Evolutionary conservation across 1,140 invertebrate genomes (phyloP).

Genomic region (Callitettix versicolor): DNA sequence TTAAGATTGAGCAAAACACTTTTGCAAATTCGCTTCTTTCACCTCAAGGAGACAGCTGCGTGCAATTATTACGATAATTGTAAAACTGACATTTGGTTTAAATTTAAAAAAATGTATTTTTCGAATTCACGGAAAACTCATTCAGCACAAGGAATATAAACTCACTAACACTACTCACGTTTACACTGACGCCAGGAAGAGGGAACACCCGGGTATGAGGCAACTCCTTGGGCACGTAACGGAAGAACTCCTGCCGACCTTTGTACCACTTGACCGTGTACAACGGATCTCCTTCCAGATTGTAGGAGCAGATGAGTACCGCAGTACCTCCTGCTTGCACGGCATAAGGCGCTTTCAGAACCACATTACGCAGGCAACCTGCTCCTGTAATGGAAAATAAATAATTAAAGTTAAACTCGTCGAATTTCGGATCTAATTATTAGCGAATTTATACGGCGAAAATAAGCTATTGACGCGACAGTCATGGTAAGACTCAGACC

Average conservation of each 20-base stretch:
- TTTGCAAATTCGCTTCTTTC: too few species aligned
- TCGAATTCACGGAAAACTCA: too few species aligned
- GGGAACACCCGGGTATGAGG: constrained; percentile 56
- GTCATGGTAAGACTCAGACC: too few species aligned
- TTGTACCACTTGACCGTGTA: constrained; percentile 80
- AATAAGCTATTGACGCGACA: too few species aligned
- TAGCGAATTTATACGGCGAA: too few species aligned
- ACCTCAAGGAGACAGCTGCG: too few species aligned
- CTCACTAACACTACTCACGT: constrained; percentile 51
- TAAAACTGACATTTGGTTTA: too few species aligned
- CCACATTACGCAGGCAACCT: constrained; percentile 33
- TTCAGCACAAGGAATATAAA: too few species aligned
- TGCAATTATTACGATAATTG: too few species aligned
- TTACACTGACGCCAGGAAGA: constrained; percentile 46
- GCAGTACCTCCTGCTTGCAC: constrained; percentile 37
- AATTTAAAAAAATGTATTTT: too few species aligned
- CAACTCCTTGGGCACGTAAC: constrained; percentile 59
- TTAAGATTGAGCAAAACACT: too few species aligned
- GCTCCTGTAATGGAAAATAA: constrained; percentile 16
- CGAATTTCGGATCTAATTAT: too few species aligned
- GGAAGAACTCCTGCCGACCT: constrained; percentile 58
- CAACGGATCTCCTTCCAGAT: constrained; percentile 41
- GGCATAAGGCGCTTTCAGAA: constrained; percentile 36
- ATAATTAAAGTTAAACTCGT: constrained; percentile 7
- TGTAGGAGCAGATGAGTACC: constrained; percentile 31